Base-by-base conservation (phyloP, 2,797 vertebrate species). In the Pseudochirops corinnae region DNA sequence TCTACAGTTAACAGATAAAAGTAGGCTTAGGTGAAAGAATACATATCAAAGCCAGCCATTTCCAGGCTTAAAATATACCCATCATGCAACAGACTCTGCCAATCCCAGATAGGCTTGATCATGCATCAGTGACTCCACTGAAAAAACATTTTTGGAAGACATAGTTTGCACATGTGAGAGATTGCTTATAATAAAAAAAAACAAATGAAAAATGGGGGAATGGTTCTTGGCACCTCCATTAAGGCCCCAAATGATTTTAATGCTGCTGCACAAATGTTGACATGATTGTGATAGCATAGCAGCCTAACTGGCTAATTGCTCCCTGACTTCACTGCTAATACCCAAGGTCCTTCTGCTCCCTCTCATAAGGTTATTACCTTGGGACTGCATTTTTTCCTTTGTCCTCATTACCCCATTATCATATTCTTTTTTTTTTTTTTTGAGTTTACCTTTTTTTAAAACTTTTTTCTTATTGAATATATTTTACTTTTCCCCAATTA, bases 61-160 rank as follows among this genome's bases (percentile, higher is more conserved):
- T 92, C 55, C 10, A 33, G 92, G 90, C 82, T 87, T 87, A 95
- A 95, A 93, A 92, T 24, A 3, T 87, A n/a, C 21, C n/a, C 67
- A 95, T 92, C 33, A 92, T 91, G 57, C 52, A 56, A 52, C 5
- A 67, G 52, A 33, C 56, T 90, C 96, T 92, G 93, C 93, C 14
- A 58, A 82, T 95, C 58, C 92, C 92, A 53, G 52, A 93, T 56
- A 90, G 56, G 74, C 93, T 18, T 95, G 90, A 92, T 91, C 90
- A 91, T 60, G 95, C 74, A 93, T 94, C 92, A 94, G 90, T 62
- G 91, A 96, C 46, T 60, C 58, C 95, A 92, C 87, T 91, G 91
- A 93, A 46, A 53, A 46, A 87, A 50, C n/a, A 95, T 96, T 56
- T 52, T 33, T 91, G 93, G 92, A 93, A 93, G 60, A 93, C 62